Conservation (phyloP, 92 coral and sea anemone species). For the Parazoanthus darwini region DNA sequence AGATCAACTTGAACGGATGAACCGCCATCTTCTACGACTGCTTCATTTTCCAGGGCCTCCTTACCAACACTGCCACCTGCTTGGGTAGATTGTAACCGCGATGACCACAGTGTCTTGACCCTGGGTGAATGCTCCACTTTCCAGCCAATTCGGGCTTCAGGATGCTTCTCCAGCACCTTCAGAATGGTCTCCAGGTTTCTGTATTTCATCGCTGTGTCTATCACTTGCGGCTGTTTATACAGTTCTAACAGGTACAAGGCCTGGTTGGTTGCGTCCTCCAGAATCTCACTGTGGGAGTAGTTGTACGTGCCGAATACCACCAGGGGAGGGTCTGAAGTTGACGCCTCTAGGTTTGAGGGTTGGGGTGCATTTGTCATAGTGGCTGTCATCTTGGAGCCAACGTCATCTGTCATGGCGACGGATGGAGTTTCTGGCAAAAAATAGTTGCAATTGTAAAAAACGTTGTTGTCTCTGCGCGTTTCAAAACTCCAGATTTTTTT, state of each 20-base stretch:
- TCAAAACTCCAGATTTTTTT: too few relatives aligned
- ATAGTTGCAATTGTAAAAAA: too few relatives aligned
- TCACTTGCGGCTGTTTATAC: slow-evolving; percentile 49
- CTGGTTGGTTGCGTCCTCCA: slow-evolving; percentile 61
- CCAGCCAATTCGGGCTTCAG: slow-evolving; percentile 63
- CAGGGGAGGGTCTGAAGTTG: slow-evolving; percentile 30
- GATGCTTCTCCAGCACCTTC: slow-evolving; percentile 51
- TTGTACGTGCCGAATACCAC: slow-evolving; percentile 61
- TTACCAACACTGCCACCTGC: neutral
- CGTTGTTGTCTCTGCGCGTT: too few relatives aligned
- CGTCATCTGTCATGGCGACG: neutral
- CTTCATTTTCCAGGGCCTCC: slow-evolving; percentile 8
- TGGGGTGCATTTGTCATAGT: neutral
- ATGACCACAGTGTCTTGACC: slow-evolving; percentile 17
- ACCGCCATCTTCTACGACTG: neutral
- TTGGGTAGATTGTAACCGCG: slow-evolving; percentile 29
- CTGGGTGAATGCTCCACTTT: slow-evolving; percentile 60
- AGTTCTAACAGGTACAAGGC: slow-evolving; percentile 56
- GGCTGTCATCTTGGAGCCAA: neutral
- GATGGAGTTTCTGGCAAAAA: too few relatives aligned
- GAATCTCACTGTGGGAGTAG: slow-evolving; percentile 56
- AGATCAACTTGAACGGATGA: neutral
- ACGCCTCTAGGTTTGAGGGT: neutral
- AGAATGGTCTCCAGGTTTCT: slow-evolving; percentile 52
- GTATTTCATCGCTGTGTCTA: slow-evolving; percentile 70